phyloP scores from a whole-genome alignment of 2,888 invertebrate genomes.

The Zele albiditarsus region DNA sequence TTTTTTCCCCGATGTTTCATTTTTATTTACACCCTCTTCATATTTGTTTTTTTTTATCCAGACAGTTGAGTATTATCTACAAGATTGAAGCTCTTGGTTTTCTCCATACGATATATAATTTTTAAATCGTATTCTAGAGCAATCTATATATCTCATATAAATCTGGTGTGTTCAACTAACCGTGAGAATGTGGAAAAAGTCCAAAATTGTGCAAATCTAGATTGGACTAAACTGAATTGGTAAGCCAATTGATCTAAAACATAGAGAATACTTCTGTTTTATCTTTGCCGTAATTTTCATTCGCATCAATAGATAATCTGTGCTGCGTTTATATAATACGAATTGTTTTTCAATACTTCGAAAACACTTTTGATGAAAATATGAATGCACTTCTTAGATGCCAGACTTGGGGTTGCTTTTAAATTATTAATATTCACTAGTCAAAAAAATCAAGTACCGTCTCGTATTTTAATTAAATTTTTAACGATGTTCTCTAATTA shows the following conservation, averaged over 20 bases:
- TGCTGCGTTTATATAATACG: background rate
- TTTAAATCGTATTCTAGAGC: too few relatives aligned
- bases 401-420: too few relatives aligned
- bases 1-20: too few relatives aligned
- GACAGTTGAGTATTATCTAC: too few relatives aligned
- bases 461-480: background rate
- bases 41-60: too few relatives aligned
- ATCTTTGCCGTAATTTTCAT: background rate
- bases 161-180: slow-evolving; percentile 20
- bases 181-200: slow-evolving; percentile 27
- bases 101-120: too few relatives aligned
- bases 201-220: too few relatives aligned
- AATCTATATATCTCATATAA: slow-evolving; percentile 26
- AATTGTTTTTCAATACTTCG: background rate
- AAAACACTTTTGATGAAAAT: too few relatives aligned
- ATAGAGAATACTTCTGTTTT: background rate
- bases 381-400: too few relatives aligned
- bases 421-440: too few relatives aligned
- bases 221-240: slow-evolving; percentile 27
- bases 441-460: background rate
- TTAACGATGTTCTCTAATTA: background rate
- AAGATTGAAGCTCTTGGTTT: too few relatives aligned
- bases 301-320: background rate
- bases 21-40: too few relatives aligned
- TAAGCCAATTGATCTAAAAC: background rate